Conservation (phyloP, 2,888 invertebrate species). For the Dasypogon diadema region DNA sequence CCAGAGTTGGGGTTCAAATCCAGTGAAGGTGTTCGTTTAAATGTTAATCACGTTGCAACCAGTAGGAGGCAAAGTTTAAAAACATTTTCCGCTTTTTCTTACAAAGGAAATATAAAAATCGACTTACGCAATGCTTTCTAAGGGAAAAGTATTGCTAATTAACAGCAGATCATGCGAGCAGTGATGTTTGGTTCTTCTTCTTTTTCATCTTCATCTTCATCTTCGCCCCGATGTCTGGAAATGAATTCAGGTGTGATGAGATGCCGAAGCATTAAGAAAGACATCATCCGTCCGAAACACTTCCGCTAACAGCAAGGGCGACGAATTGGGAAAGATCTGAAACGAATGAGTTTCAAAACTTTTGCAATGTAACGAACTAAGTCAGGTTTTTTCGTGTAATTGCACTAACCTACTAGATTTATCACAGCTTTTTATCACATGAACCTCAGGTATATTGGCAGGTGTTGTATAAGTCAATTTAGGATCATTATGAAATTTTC, state of each 20-base stretch:
- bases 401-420: no score
- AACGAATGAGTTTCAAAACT: no score
- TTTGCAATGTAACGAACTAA: no score
- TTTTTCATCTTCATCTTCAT: background rate
- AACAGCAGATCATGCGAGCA: slow-evolving; percentile 1
- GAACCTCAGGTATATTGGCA: background rate
- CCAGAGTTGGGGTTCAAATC: background rate
- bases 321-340: no score
- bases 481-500: background rate
- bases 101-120: background rate
- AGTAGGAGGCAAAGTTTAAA: background rate
- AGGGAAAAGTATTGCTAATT: slow-evolving; percentile 36
- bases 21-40: no score
- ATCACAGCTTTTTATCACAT: background rate
- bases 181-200: background rate
- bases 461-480: background rate
- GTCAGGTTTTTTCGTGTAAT: no score
- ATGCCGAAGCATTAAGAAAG: background rate
- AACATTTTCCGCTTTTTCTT: background rate
- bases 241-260: no score
- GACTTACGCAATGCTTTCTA: slow-evolving; percentile 34
- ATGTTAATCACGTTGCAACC: no score
- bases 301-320: no score
- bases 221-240: no score
- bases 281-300: background rate